A percentile compares a stretch with the other conserved stretches of the same genome.
Evolutionary conservation across 2,113 vertebrate species (phyloP).

Genomic region (Spilogale gracilis): DNA sequence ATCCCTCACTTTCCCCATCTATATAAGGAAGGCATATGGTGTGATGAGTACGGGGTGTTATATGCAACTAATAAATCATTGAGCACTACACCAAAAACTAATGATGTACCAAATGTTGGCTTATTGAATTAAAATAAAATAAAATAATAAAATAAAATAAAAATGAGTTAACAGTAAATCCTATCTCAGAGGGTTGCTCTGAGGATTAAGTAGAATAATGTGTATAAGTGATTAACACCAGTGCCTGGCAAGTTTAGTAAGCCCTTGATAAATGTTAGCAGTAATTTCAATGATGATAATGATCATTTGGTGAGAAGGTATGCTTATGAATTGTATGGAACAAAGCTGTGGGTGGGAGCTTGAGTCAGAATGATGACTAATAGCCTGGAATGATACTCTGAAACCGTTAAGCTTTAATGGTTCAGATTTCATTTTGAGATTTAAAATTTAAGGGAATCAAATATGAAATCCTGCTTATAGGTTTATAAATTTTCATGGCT

Average conservation of each 20-base stretch:
- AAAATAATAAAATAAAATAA: neutral
- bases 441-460: conserved; percentile 16
- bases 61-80: neutral
- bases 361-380: neutral
- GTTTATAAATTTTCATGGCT: conserved; percentile 13
- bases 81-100: neutral
- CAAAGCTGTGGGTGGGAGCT: neutral
- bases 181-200: neutral
- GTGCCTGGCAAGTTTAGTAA: neutral
- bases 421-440: conserved; percentile 37
- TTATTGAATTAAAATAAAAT: neutral
- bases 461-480: neutral
- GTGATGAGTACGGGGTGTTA: neutral
- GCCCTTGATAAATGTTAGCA: neutral
- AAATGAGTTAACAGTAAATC: neutral
- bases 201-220: neutral
- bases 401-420: neutral
- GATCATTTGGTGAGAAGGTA: neutral
- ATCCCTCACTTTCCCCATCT: neutral
- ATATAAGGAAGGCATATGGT: neutral
- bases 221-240: neutral
- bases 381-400: neutral
- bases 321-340: neutral
- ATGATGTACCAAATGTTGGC: neutral
- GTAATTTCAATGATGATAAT: neutral